Conservation (phyloP, 2,888 invertebrate species). For the Caenorhabditis zanzibari region DNA sequence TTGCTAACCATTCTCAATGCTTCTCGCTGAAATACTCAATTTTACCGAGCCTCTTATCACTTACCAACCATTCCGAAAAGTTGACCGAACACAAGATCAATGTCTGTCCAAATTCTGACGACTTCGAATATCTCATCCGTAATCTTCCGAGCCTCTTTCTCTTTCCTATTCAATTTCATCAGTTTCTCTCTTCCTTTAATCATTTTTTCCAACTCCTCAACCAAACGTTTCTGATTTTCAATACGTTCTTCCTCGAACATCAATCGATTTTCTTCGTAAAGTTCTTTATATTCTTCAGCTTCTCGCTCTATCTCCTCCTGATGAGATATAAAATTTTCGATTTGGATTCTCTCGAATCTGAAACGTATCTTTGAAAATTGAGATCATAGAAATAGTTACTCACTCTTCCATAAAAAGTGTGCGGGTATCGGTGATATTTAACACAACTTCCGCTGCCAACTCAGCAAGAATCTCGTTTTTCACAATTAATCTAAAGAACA, state of each 20-base stretch:
- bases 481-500: neutral
- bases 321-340: neutral
- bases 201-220: neutral
- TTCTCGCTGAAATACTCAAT: conserved; percentile 21
- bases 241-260: neutral
- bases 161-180: conserved; percentile 15
- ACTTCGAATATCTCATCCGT: conserved; percentile 44
- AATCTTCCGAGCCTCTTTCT: neutral
- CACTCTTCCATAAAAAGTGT: neutral
- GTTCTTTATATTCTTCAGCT: neutral
- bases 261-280: neutral
- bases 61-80: conserved; percentile 31
- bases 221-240: neutral
- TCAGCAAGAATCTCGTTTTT: neutral
- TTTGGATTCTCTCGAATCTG: neutral
- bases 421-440: neutral
- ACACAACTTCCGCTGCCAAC: neutral
- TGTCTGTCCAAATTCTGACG: conserved; percentile 25
- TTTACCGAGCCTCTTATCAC: too few species aligned
- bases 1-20: neutral
- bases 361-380: too few species aligned
- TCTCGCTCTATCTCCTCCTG: neutral
- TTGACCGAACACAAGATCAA: conserved; percentile 10
- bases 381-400: neutral
- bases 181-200: neutral